A percentile compares a stretch with the other conserved stretches of the same genome.
phyloP scores from a whole-genome alignment of 2,113 vertebrate species.

The Protobothrops mucrosquamatus region DNA sequence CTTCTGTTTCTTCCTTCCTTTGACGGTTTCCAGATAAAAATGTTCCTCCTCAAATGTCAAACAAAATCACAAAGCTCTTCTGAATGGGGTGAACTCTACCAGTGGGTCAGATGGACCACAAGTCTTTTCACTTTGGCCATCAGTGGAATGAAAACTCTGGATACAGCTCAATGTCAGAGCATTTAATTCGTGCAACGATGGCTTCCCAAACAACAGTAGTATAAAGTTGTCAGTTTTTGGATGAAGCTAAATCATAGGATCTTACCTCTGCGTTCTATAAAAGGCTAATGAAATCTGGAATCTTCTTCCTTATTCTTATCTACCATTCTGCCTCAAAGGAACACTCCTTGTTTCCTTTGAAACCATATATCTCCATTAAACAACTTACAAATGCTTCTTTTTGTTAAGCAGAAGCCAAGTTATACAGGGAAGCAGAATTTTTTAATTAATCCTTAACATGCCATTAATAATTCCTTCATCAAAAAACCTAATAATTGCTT shows the following conservation, averaged over 20 bases:
- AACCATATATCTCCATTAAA: conserved; percentile 28
- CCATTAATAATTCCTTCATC: conserved; percentile 33
- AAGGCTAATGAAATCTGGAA: background rate
- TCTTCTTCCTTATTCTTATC: background rate
- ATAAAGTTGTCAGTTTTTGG: background rate
- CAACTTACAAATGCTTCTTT: background rate
- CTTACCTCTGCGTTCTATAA: background rate
- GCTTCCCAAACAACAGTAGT: background rate
- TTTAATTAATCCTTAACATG: conserved; percentile 44
- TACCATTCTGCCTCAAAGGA: background rate
- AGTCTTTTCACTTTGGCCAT: background rate
- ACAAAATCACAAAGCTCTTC: background rate
- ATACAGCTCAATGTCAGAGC: background rate
- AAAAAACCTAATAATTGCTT: conserved; percentile 52
- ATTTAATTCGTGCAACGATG: background rate
- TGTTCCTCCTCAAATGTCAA: background rate
- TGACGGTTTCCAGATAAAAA: background rate
- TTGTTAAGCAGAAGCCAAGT: conserved; percentile 35
- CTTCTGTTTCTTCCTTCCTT: background rate
- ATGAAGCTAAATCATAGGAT: background rate
- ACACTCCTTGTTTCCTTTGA: conserved; percentile 41
- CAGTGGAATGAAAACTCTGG: background rate
- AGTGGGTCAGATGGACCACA: background rate
- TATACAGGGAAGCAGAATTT: conserved; percentile 38
- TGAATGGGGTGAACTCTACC: background rate